These are phyloP conservation scores for Synodontis membranacea DNA, from an alignment of 2,113 vertebrate species.

Conservation along the genomic window DNA sequence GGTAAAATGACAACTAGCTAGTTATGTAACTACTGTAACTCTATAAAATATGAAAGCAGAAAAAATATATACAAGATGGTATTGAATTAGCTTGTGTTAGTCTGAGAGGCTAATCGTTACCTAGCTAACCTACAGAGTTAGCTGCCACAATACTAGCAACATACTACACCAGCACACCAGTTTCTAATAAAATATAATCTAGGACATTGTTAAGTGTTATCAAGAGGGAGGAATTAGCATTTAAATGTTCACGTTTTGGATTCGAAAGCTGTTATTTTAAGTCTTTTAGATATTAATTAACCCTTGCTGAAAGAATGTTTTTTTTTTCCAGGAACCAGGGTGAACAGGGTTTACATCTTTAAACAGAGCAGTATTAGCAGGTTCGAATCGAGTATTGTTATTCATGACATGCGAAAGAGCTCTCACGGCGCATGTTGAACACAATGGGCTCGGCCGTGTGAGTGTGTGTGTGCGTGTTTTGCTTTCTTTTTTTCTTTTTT, in stretches of 20 bases:
- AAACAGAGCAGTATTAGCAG: constrained; percentile 3
- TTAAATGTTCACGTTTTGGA: background rate
- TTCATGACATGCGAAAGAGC: constrained; percentile 27
- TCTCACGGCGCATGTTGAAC: constrained; percentile 18
- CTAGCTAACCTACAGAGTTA: background rate
- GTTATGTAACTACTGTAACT: background rate
- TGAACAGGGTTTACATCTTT: background rate
- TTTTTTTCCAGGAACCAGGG: background rate
- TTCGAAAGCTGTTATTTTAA: background rate
- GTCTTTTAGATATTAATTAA: background rate
- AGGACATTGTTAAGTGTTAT: background rate
- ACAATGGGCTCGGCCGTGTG: constrained; percentile 22
- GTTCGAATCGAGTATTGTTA: constrained; percentile 4
- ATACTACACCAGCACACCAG: background rate
- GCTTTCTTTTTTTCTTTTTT: no score
- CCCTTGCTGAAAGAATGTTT: background rate
- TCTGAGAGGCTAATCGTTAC: background rate
- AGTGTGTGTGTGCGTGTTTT: constrained; percentile 33
- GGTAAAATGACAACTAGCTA: no score
- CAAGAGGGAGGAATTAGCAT: background rate
- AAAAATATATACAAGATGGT: background rate
- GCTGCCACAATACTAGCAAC: background rate
- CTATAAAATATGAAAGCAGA: background rate
- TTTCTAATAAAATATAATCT: background rate
- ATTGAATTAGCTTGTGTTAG: background rate